Evolutionary conservation across 53 echinoderm and acorn worm genomes (phyloP).

Genomic region (Holothuria scabra): DNA sequence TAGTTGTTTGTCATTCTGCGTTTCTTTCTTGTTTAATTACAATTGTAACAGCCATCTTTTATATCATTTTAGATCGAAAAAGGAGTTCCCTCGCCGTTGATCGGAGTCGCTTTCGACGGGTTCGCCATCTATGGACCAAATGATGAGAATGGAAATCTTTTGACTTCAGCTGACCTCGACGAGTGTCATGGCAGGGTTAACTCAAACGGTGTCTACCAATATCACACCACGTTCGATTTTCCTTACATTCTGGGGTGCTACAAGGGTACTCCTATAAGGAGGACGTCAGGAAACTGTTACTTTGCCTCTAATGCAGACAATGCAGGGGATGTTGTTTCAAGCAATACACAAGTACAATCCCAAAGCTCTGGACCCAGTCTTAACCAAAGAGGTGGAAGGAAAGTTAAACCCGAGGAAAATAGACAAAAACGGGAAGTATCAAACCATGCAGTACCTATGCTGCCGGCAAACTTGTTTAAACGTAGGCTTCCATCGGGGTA

Average conservation of each 20-base stretch:
- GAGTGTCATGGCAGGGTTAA: slow-evolving; percentile 67
- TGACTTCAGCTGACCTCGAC: slow-evolving; percentile 64
- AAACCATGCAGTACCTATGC: background rate
- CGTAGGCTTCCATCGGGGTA: slow-evolving; percentile 59
- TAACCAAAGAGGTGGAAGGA: too few relatives aligned
- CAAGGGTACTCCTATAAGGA: slow-evolving; percentile 18
- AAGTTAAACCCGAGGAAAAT: background rate
- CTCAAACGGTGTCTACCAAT: slow-evolving; percentile 60
- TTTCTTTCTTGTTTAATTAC: too few relatives aligned
- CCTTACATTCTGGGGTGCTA: slow-evolving; percentile 75
- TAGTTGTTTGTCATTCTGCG: too few relatives aligned
- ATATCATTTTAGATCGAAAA: background rate
- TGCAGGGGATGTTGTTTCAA: background rate
- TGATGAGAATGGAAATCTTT: slow-evolving; percentile 62
- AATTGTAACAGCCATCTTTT: background rate
- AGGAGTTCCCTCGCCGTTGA: slow-evolving; percentile 53
- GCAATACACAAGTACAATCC: background rate
- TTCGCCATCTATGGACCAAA: slow-evolving; percentile 77
- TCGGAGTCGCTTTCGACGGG: slow-evolving; percentile 75
- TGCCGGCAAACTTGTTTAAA: slow-evolving; percentile 66
- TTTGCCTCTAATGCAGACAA: slow-evolving; percentile 15
- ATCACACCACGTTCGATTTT: slow-evolving; percentile 75
- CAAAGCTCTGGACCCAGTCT: too few relatives aligned
- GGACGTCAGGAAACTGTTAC: slow-evolving; percentile 11
- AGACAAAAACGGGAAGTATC: background rate